phyloP scores from a whole-genome alignment of 1,140 invertebrate genomes.

The Limonius californicus region DNA sequence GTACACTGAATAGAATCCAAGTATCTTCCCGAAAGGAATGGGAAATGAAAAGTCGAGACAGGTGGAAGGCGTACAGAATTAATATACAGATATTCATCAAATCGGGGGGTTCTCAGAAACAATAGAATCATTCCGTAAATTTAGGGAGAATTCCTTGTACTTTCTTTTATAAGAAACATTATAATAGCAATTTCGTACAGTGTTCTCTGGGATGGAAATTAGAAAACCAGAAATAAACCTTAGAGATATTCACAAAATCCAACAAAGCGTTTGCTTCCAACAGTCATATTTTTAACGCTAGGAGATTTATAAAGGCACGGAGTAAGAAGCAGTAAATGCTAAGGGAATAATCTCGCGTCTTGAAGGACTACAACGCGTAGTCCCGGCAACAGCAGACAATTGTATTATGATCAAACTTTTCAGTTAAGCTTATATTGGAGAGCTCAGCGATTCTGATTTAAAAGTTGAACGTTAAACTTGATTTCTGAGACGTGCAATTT shows the following conservation, averaged over 20 bases:
- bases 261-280: background rate
- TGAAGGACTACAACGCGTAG: background rate
- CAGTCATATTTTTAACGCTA: background rate
- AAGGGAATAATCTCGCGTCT: background rate
- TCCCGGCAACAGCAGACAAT: background rate
- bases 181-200: too few relatives aligned
- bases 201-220: background rate
- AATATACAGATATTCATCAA: too few relatives aligned
- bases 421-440: constrained; percentile 6
- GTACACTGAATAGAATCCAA: too few relatives aligned
- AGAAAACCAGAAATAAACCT: background rate
- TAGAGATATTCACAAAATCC: background rate
- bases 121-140: too few relatives aligned
- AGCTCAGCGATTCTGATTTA: constrained; percentile 1
- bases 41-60: too few relatives aligned
- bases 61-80: too few relatives aligned
- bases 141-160: background rate
- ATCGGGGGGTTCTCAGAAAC: too few relatives aligned
- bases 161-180: background rate
- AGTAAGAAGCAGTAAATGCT: too few relatives aligned
- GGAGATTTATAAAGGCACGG: background rate
- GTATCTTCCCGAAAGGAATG: too few relatives aligned
- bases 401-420: constrained; percentile 7
- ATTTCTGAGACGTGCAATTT: background rate
- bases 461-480: constrained; percentile 10